Conservation (phyloP, 2,888 invertebrate genomes). For the Pterobdella sp. region DNA sequence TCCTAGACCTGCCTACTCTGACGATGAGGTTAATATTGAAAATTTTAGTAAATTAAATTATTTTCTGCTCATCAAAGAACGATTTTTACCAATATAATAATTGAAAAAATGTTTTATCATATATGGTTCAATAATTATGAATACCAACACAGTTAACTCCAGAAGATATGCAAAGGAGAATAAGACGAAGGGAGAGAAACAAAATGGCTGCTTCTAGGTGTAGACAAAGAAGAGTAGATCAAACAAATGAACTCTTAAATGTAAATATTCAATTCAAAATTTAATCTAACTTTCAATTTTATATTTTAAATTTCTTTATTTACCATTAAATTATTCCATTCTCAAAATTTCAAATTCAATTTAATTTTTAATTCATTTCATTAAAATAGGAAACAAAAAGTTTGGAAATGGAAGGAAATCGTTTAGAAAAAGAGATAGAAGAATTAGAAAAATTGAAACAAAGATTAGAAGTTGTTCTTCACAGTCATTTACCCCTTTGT, state of each 20-base stretch:
- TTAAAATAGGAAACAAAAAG: conserved; percentile 20
- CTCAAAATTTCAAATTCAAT: neutral
- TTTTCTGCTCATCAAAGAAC: neutral
- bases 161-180: conserved; percentile 79
- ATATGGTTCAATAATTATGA: neutral
- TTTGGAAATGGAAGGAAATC: conserved; percentile 15
- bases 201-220: conserved; percentile 95
- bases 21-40: conserved; percentile 16
- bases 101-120: neutral
- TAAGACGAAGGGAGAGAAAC: conserved; percentile 81
- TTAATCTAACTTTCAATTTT: neutral
- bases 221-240: conserved; percentile 87
- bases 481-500: conserved; percentile 23
- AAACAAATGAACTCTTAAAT: conserved; percentile 78
- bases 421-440: conserved; percentile 24
- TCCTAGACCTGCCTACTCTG: conserved; percentile 21
- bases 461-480: conserved; percentile 21
- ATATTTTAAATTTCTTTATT: neutral
- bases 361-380: neutral
- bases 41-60: neutral
- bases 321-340: neutral
- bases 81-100: neutral
- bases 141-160: conserved; percentile 10
- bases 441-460: conserved; percentile 21
- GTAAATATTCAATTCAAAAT: conserved; percentile 52